Base-by-base conservation (phyloP, 2,113 vertebrate genomes). In the Caretta caretta region DNA sequence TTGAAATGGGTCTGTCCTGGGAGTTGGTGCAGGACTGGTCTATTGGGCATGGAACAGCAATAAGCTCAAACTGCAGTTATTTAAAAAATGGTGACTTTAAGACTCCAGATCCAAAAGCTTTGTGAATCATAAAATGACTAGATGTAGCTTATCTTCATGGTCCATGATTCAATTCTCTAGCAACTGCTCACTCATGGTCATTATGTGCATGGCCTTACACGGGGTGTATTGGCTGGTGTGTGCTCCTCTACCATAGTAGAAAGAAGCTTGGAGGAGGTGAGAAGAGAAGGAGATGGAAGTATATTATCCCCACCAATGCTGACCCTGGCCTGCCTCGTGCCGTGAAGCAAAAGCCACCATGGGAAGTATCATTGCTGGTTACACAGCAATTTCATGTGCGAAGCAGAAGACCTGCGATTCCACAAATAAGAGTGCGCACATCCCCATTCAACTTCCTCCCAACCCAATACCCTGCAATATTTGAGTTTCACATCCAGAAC, bases 401-500 rank as follows among this genome's bases (percentile, higher is more conserved):
- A 62, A 92, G 10, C 16, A 79, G 0, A 9, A 48, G 79, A 87
- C 81, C 54, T 83, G 48, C 2, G 16, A 89, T 90, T 92, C 48
- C 69, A 22, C 51, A 62, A 19, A 7, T 38, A 85, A 80, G 42
- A 48, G 65, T 29, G 20, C 87, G 42, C 85, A 5, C 8, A 4
- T 56, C 35, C 0, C 54, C 53, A 24, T 75, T 29, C 93, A 88
- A 27, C 4, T 35, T 65, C 65, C 92, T n/a, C 93, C 48, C 62
- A 49, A 51, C 65, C 90, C 56, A 86, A 7, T 88, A 81, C 76
- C n/a, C 49, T 38, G 29, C 72, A 51, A 72, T 65, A 49, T 91
- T 84, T 93, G 46, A 89, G 75, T 87, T 93, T 92, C 93, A 95
- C 51, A 87, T 20, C 10, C 83, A 42, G 14, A 54, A 75, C 59